Evolutionary conservation across 2,797 vertebrate species (phyloP).

Genomic region (Siniperca scherzeri): DNA sequence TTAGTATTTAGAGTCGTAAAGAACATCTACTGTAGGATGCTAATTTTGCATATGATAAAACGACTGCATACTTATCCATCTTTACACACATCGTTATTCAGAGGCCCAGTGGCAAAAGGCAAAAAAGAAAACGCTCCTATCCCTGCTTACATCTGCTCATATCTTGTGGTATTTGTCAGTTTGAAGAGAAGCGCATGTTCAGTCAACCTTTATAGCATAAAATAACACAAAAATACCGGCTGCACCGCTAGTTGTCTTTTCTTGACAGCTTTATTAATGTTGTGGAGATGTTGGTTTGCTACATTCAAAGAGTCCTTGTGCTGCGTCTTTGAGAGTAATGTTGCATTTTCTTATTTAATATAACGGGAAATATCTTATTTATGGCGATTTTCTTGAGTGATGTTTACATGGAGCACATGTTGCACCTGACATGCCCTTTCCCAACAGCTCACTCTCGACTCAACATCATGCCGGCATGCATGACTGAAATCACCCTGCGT

Average conservation of each 20-base stretch:
- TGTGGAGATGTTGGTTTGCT: not conserved
- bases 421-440: constrained; percentile 12
- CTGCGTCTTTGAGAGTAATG: not conserved
- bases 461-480: not conserved
- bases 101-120: not conserved
- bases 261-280: not conserved
- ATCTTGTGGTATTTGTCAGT: not conserved
- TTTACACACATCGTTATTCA: not conserved
- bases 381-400: not conserved
- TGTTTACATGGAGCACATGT: constrained; percentile 16
- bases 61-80: not conserved
- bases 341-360: not conserved
- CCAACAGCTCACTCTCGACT: constrained; percentile 5
- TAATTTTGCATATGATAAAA: not conserved
- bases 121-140: not conserved
- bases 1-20: not conserved
- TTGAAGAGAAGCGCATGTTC: not conserved
- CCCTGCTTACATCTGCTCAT: not conserved
- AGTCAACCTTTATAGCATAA: not conserved
- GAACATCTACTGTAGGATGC: not conserved
- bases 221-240: not conserved
- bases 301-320: not conserved
- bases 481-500: not conserved
- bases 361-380: constrained; percentile 3
- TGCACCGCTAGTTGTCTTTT: not conserved